These are phyloP conservation scores for Gila orcuttii DNA, from an alignment of 2,113 vertebrate genomes.

Conservation along the genomic window DNA sequence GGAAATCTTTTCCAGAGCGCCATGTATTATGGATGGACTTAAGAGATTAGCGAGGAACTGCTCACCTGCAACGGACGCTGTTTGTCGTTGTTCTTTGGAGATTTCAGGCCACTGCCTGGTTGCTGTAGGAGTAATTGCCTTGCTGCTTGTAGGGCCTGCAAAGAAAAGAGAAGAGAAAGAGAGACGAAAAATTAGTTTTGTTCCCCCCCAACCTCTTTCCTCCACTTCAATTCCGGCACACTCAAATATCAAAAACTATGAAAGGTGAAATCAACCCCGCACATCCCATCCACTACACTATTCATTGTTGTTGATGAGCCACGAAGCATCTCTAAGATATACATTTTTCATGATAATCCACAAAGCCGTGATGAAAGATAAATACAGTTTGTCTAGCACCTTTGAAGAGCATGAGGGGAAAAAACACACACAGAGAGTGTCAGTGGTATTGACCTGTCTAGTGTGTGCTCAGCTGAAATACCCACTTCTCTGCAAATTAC, in stretches of 20 bases:
- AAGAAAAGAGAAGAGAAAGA: constrained; percentile 61
- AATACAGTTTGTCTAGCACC: constrained; percentile 86
- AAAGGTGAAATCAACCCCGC: constrained; percentile 43
- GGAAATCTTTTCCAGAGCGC: constrained; percentile 73
- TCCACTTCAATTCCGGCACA: constrained; percentile 10
- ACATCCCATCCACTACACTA: constrained; percentile 40
- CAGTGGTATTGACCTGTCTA: constrained; percentile 93
- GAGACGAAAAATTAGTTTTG: constrained; percentile 66
- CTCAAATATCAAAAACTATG: constrained; percentile 36
- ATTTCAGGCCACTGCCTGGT: constrained; percentile 98
- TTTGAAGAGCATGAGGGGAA: constrained; percentile 76
- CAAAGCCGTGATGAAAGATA: constrained; percentile 81
- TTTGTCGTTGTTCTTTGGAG: constrained; percentile 98
- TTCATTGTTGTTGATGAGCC: constrained; percentile 48
- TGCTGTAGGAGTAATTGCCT: constrained; percentile 99
- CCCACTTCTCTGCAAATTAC: constrained; percentile 95
- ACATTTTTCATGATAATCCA: constrained; percentile 78
- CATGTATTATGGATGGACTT: constrained; percentile 77
- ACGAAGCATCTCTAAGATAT: constrained; percentile 53
- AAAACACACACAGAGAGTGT: constrained; percentile 73
- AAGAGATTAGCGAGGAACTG: constrained; percentile 76
- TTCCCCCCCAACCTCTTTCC: not conserved
- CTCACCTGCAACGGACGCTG: constrained; percentile 98
- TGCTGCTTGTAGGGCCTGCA: constrained; percentile 95
- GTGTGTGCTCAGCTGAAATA: constrained; percentile 95